A percentile compares a stretch with the other conserved stretches of the same genome.
Conservation (phyloP, 2,797 vertebrate genomes). For the Cirrhinus mrigala region DNA sequence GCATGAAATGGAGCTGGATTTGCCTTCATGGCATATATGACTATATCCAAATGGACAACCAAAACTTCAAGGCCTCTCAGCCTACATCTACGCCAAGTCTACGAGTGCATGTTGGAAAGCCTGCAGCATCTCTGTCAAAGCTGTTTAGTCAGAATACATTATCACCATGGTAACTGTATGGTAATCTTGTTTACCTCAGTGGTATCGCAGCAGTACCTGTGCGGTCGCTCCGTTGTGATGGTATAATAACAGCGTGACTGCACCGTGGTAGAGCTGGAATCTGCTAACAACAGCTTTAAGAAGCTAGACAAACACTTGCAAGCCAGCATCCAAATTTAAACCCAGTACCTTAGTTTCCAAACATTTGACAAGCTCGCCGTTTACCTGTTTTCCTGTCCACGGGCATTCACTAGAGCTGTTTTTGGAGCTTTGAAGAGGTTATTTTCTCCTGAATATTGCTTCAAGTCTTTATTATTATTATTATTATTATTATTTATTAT, state of each 20-base stretch:
- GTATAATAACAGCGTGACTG: conserved; percentile 13
- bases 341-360: too few species aligned
- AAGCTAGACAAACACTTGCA: neutral
- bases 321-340: neutral
- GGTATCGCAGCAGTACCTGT: neutral
- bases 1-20: conserved; percentile 1
- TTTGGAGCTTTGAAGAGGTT: neutral
- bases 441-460: neutral
- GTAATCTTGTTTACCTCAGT: conserved; percentile 22
- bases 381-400: neutral
- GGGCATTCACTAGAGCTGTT: neutral
- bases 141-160: neutral
- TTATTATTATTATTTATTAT: too few species aligned
- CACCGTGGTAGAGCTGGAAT: neutral
- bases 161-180: conserved; percentile 42
- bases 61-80: neutral
- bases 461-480: too few species aligned
- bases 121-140: conserved; percentile 16
- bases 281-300: neutral
- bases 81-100: neutral
- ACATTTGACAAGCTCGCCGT: neutral
- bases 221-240: conserved; percentile 5
- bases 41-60: neutral
- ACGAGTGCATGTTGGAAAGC: neutral
- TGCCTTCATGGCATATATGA: neutral